Conservation (phyloP, 2,113 vertebrate genomes). For the Tychaedon coryphoeus region DNA sequence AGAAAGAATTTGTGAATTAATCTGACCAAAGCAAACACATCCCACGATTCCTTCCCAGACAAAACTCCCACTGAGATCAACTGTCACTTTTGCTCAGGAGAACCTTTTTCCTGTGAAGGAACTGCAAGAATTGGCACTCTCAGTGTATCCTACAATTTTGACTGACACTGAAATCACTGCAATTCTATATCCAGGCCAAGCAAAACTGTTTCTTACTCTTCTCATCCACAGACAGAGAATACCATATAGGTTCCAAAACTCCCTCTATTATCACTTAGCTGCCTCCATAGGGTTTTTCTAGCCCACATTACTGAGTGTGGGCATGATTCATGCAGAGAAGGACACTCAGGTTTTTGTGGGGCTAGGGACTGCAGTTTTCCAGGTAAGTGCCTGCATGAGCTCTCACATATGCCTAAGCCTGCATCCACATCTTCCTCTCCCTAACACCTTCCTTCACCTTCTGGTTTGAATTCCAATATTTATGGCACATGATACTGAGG, state of each 20-base stretch:
- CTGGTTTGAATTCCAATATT: background rate
- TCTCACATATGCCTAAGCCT: accelerated
- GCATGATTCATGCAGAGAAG: accelerated
- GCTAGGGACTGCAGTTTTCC: background rate
- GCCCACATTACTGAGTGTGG: background rate
- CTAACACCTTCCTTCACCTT: background rate
- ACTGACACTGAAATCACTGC: background rate
- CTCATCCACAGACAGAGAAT: background rate
- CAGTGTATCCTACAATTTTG: background rate
- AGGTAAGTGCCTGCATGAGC: background rate
- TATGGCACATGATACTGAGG: background rate
- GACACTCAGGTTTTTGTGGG: background rate
- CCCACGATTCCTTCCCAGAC: slow-evolving; percentile 6
- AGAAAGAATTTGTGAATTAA: slow-evolving; percentile 34
- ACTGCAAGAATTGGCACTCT: background rate
- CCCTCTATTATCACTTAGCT: background rate
- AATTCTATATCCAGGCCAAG: background rate
- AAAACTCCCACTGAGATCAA: slow-evolving; percentile 42
- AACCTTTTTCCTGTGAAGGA: slow-evolving; percentile 3
- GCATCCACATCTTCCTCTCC: background rate
- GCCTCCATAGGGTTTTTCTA: background rate
- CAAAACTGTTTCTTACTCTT: background rate
- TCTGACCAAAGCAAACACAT: slow-evolving; percentile 52
- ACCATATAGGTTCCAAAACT: background rate
- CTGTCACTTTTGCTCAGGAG: slow-evolving; percentile 17